These are phyloP conservation scores for Drosophila demipolita DNA, from an alignment of 2,888 invertebrate species.

Conservation along the genomic window DNA sequence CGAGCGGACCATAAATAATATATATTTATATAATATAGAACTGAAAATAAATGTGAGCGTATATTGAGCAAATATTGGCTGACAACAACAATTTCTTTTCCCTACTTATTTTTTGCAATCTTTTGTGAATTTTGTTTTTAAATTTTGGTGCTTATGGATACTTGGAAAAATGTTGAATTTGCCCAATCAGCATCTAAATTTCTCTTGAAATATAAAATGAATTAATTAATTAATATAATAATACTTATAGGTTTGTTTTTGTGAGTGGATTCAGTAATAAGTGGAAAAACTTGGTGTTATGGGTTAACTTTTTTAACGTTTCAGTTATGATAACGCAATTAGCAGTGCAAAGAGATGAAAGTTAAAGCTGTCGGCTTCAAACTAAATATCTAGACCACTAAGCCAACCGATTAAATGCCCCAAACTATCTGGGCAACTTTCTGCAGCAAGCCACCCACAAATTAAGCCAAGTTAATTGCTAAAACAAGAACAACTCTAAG, in stretches of 20 bases:
- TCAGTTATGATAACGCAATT: slow-evolving; percentile 28
- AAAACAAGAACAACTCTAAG: slow-evolving; percentile 46
- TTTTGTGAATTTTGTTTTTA: slow-evolving; percentile 30
- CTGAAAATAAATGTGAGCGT: slow-evolving; percentile 19
- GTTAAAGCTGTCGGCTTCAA: slow-evolving; percentile 10
- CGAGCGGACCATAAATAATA: slow-evolving; percentile 32
- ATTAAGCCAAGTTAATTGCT: slow-evolving; percentile 61
- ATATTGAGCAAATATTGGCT: slow-evolving; percentile 32
- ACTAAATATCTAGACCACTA: slow-evolving; percentile 14
- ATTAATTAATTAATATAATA: background rate
- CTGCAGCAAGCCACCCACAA: slow-evolving; percentile 39
- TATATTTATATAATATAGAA: slow-evolving; percentile 2
- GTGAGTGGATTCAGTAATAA: background rate
- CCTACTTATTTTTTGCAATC: slow-evolving; percentile 8
- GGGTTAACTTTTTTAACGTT: background rate
- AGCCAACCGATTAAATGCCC: slow-evolving; percentile 43
- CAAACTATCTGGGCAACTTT: slow-evolving; percentile 41
- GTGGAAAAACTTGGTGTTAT: background rate
- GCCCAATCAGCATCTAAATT: slow-evolving; percentile 50
- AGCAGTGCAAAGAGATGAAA: slow-evolving; percentile 8
- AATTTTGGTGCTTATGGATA: slow-evolving; percentile 78
- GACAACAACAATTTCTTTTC: slow-evolving; percentile 37
- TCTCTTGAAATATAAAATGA: background rate
- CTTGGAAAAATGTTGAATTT: slow-evolving; percentile 39
- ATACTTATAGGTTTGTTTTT: background rate